Conservation (phyloP, 2,113 vertebrate genomes). For the Labeo catla region DNA sequence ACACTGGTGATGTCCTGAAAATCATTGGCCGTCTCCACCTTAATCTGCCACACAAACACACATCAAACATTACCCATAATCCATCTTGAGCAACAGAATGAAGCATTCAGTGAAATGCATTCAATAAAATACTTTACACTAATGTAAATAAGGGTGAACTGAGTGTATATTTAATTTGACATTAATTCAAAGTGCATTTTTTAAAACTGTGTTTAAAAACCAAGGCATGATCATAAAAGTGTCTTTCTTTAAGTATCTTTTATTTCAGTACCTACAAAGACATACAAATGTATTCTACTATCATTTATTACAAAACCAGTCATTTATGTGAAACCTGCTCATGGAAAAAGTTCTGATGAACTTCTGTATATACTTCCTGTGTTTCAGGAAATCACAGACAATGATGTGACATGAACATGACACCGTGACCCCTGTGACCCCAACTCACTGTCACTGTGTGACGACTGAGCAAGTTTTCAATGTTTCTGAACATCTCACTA, state of each 20-base stretch:
- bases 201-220: no score
- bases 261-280: background rate
- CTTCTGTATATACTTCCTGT: background rate
- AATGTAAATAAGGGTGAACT: no score
- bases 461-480: background rate
- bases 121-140: no score
- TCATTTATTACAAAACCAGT: background rate
- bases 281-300: background rate
- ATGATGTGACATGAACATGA: background rate
- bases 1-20: conserved; percentile 96
- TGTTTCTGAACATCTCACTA: no score
- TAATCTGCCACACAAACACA: conserved; percentile 79
- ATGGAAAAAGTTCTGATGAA: background rate
- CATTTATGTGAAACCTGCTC: background rate
- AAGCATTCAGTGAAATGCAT: no score
- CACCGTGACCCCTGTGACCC: background rate
- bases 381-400: background rate
- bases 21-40: conserved; percentile 92
- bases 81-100: no score
- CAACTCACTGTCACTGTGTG: background rate
- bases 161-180: no score
- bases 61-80: background rate
- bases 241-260: no score
- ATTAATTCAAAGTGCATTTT: no score
- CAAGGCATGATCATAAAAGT: background rate